phyloP scores from a whole-genome alignment of 2,113 vertebrate species.

The Urocitellus parryii region DNA sequence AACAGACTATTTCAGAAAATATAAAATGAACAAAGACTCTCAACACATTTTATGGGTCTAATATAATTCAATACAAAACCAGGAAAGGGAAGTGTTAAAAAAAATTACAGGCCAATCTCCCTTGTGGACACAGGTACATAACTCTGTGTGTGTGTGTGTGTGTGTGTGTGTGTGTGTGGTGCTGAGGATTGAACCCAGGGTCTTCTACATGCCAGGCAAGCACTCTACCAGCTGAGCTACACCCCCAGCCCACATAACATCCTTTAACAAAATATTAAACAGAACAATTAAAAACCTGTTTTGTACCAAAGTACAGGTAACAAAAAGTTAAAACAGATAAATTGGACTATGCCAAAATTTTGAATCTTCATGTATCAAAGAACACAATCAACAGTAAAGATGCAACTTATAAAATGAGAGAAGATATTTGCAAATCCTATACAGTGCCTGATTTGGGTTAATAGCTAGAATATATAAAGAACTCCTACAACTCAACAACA shows the following conservation, averaged over 20 bases:
- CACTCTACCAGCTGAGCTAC: too few species aligned
- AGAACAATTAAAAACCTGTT: background rate
- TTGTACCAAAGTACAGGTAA: too few species aligned
- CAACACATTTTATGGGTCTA: background rate
- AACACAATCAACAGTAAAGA: background rate
- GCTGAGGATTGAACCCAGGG: too few species aligned
- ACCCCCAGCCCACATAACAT: too few species aligned
- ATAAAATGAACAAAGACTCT: background rate
- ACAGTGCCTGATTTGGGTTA: too few species aligned
- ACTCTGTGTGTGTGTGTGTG: too few species aligned
- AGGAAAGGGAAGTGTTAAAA: background rate
- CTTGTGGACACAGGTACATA: too few species aligned
- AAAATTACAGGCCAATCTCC: too few species aligned
- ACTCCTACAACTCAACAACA: too few species aligned
- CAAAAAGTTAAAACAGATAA: background rate
- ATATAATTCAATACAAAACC: background rate
- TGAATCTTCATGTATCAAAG: background rate
- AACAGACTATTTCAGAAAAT: background rate
- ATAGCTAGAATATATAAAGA: too few species aligned
- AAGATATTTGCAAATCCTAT: background rate
- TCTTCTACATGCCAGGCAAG: too few species aligned
- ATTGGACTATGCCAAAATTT: background rate
- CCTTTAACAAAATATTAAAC: background rate
- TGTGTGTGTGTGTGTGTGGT: too few species aligned
- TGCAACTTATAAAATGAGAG: background rate